Base-by-base conservation (phyloP, 2,888 invertebrate species). In the Leptinotarsa juncta region DNA sequence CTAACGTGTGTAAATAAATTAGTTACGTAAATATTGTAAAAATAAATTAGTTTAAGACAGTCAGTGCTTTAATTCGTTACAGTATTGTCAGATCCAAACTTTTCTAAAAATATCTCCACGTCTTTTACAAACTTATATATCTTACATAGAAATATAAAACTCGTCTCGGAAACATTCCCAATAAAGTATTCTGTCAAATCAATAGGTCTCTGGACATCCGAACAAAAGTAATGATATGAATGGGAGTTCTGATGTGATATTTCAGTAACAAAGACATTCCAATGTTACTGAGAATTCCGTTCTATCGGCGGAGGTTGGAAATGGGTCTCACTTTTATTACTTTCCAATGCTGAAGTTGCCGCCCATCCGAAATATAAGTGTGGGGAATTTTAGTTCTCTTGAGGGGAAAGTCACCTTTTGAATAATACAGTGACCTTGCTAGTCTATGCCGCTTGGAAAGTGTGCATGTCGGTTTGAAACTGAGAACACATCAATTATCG, bases 231-330 rank as follows among this genome's bases (percentile, higher is more conserved):
- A 18, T 53, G n/a, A 53, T 18, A 14, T 53, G 53, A 18, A 53
- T 53, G n/a, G 53, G 53, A 53, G 53, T 53, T 53, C 18, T 18
- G 53, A 53, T 53, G 53, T 53, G 18, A 53, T 53, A 53, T 53
- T 53, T 53, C 53, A 53, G 53, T 18, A 53, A 53, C 18, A 14
- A 18, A 53, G 18, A 18, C 18, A 18, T 42, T 42, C 42, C 42
- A 42, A 32, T 42, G 42, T 42, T 42, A 42, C 42, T 42, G 42
- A 42, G 42, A 10, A 10, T 42, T 42, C 10, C 2, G 42, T 53
- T 53, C 18, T 53, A 53, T 53, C 53, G 10, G 7, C 10, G 53
- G 53, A 53, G 18, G 10, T 42, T 42, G 42, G 42, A 42, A 42
- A 42, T 10, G 42, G 42, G 42, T 42, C 42, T 42, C 42, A 42